These are phyloP conservation scores for Melierax canorus DNA, from an alignment of 2,113 vertebrate species.

Conservation along the genomic window DNA sequence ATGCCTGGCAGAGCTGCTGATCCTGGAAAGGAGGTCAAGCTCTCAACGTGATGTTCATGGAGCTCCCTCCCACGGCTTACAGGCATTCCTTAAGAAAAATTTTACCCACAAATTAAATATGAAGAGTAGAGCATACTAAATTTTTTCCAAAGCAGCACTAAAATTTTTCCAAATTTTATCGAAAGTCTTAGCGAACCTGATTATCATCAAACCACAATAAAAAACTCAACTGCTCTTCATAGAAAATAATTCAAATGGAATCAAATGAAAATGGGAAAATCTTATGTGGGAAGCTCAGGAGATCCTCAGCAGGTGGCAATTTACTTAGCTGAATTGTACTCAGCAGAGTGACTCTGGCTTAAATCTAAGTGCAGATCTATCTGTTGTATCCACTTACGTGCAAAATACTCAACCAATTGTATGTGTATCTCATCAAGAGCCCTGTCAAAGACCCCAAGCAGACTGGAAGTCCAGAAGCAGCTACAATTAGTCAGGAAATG, in stretches of 20 bases:
- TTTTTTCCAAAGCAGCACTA: background rate
- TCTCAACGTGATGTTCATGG: background rate
- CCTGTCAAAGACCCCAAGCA: background rate
- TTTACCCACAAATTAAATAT: background rate
- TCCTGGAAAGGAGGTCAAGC: background rate
- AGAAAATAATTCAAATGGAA: background rate
- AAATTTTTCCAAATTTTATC: no score
- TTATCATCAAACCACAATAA: background rate
- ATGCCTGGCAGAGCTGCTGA: background rate
- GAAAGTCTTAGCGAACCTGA: background rate
- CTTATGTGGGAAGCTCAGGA: background rate
- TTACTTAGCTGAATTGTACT: background rate
- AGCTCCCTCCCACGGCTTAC: background rate
- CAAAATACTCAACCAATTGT: background rate
- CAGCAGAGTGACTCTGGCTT: background rate
- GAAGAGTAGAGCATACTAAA: background rate
- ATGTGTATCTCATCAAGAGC: background rate
- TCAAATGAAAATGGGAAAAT: background rate
- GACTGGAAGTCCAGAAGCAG: background rate
- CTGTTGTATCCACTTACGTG: background rate
- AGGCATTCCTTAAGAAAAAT: background rate
- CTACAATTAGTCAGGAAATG: background rate
- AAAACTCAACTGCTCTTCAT: background rate
- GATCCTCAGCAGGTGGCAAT: background rate
- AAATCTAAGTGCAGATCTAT: background rate